Base-by-base conservation (phyloP, 1,140 invertebrate genomes). In the Asbolus verrucosus region DNA sequence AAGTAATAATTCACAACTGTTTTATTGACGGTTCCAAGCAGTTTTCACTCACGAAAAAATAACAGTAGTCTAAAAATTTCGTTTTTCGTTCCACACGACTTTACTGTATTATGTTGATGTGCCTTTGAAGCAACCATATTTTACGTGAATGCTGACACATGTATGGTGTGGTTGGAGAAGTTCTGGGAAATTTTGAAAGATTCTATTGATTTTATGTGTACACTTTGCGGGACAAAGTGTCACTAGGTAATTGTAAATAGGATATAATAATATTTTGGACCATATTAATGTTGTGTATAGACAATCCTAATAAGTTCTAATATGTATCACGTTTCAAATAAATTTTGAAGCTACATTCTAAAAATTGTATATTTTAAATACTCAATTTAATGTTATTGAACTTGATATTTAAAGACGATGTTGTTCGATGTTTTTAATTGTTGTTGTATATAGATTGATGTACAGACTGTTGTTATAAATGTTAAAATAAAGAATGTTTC, bases 311-410 rank as follows among this genome's bases (percentile, higher is more conserved):
- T 61, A 54, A 61, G 54, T 67, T 61, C 33, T 54, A 71, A 15
- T 46, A 43, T 30, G 33, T 68, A 11, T 16, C 27, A 68, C 46
- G 62, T 39, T 59, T 46, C 36, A 50, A 54, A 14, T 61, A 41
- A 15, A 63, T 63, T 65, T 68, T 68, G 68, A 77, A 76, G 76
- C 76, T 76, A 68, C 67, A 75, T 76, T 77, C 75, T 75, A 76
- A 77, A 77, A 75, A 30, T 67, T 73, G 69, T 77, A 75, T 74
- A 77, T 77, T 75, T 76, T 73, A 67, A 67, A 67, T 62, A 69
- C 36, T 43, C 24, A 65, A 46, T 41, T 41, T 41, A 65, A 65
- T 65, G 36, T 65, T 65, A 46, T 13, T 27, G 13, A 31, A 46
- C 33, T 46, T n/a, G 30, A 65, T 46, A 65, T 46, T 0, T 30